Percentiles rank a stretch among this genome's conserved stretches.
phyloP scores from a whole-genome alignment of 1,140 invertebrate species.

The Caenorhabditis elegans region DNA sequence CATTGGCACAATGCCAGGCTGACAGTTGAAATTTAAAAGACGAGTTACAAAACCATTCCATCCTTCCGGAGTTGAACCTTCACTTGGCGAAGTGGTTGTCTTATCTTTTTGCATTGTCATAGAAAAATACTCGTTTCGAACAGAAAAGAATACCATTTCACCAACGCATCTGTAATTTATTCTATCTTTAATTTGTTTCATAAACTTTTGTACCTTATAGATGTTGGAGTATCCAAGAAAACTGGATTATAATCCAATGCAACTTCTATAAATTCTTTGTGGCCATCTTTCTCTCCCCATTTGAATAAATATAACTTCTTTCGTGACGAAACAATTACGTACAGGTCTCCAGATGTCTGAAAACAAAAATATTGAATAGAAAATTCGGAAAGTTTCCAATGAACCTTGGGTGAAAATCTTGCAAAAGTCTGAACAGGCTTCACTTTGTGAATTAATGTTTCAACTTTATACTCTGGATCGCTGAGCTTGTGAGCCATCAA shows the following conservation, averaged over 20 bases:
- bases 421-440: slow-evolving; percentile 1
- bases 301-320: slow-evolving; percentile 30
- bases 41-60: slow-evolving; percentile 2
- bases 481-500: slow-evolving; percentile 28
- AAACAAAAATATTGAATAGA: not conserved
- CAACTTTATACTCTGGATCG: slow-evolving; percentile 22
- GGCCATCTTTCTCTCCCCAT: slow-evolving; percentile 19
- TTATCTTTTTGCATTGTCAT: slow-evolving; percentile 8
- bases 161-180: not conserved
- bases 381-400: not conserved
- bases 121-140: not conserved
- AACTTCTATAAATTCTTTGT: slow-evolving; percentile 37
- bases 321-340: slow-evolving; percentile 2
- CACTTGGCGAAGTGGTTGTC: not conserved
- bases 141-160: not conserved
- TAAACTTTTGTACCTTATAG: not conserved
- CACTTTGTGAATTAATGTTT: slow-evolving; percentile 8
- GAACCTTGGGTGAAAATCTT: not conserved
- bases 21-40: slow-evolving; percentile 1
- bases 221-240: not conserved
- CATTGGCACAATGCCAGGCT: slow-evolving; percentile 5
- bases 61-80: not conserved
- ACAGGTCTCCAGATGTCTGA: slow-evolving; percentile 22
- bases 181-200: not conserved
- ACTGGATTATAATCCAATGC: not conserved